These are phyloP conservation scores for Tautogolabrus adspersus DNA, from an alignment of 2,113 vertebrate species.

Conservation along the genomic window DNA sequence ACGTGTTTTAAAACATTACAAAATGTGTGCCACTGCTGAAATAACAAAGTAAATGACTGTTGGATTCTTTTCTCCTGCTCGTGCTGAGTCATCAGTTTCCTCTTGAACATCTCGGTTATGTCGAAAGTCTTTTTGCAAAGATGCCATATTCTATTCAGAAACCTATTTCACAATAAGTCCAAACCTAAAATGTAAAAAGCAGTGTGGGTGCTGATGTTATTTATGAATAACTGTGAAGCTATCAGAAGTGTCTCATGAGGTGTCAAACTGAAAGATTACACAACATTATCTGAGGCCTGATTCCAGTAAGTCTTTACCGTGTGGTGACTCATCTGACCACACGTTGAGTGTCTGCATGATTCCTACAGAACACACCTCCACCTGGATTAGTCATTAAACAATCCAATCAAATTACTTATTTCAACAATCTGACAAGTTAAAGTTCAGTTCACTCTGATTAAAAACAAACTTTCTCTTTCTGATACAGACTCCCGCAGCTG, in stretches of 20 bases:
- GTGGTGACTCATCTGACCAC: conserved; percentile 46
- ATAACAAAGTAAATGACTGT: not conserved
- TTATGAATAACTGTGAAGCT: not conserved
- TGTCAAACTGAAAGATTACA: conserved; percentile 9
- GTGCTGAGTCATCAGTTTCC: not conserved
- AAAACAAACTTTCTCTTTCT: not conserved
- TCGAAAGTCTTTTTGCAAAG: conserved; percentile 25
- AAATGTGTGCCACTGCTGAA: not conserved
- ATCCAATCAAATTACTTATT: not conserved
- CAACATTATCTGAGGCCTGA: conserved; percentile 8
- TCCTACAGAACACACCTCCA: conserved; percentile 9
- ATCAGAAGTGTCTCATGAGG: not conserved
- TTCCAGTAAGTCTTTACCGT: conserved; percentile 40
- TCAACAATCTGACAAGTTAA: not conserved
- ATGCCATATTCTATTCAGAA: not conserved
- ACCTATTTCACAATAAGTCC: not conserved
- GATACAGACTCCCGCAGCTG: not conserved
- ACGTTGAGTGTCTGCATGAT: not conserved
- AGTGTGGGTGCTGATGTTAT: not conserved
- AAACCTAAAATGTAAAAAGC: not conserved
- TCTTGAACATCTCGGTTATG: not conserved
- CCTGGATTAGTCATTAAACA: conserved; percentile 13
- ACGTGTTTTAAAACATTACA: not conserved
- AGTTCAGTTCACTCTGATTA: not conserved
- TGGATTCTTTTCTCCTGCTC: conserved; percentile 10